Percentiles rank a stretch among this genome's conserved stretches.
phyloP scores from a whole-genome alignment of 2,113 vertebrate genomes.

The Psettodes erumei region DNA sequence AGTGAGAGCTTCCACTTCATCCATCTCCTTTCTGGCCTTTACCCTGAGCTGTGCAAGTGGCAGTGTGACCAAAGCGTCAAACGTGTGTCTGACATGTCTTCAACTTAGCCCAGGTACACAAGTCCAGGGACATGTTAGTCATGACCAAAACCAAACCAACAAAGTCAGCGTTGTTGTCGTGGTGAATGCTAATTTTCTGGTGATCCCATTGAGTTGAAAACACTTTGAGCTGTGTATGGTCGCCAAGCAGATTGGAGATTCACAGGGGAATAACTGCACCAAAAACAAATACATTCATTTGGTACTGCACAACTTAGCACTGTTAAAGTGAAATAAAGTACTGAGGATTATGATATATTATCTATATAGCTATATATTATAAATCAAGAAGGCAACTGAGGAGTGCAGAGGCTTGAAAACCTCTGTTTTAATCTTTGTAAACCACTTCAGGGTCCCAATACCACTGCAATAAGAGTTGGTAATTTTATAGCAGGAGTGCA shows the following conservation, averaged over 20 bases:
- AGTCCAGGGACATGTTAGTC: background rate
- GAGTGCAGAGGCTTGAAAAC: background rate
- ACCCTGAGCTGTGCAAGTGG: slow-evolving; percentile 2
- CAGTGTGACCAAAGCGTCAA: slow-evolving; percentile 8
- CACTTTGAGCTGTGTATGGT: background rate
- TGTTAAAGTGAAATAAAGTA: slow-evolving; percentile 26
- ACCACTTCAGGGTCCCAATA: background rate
- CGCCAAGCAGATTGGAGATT: slow-evolving; percentile 3
- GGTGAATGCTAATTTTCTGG: background rate
- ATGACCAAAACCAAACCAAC: too few species aligned
- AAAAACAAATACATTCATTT: slow-evolving; percentile 63
- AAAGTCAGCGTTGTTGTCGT: background rate
- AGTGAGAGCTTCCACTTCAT: background rate
- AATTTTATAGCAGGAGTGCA: background rate
- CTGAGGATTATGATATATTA: background rate
- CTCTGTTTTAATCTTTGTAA: background rate
- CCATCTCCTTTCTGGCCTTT: slow-evolving; percentile 6
- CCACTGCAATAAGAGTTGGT: background rate
- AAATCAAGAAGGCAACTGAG: slow-evolving; percentile 14
- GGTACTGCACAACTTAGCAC: slow-evolving; percentile 14
- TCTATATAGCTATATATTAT: background rate
- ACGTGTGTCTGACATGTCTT: background rate
- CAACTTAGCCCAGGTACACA: too few species aligned
- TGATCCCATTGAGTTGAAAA: background rate
- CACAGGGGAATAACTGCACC: slow-evolving; percentile 31